phyloP scores from a whole-genome alignment of 2,888 invertebrate species.

The Eilema caniola region DNA sequence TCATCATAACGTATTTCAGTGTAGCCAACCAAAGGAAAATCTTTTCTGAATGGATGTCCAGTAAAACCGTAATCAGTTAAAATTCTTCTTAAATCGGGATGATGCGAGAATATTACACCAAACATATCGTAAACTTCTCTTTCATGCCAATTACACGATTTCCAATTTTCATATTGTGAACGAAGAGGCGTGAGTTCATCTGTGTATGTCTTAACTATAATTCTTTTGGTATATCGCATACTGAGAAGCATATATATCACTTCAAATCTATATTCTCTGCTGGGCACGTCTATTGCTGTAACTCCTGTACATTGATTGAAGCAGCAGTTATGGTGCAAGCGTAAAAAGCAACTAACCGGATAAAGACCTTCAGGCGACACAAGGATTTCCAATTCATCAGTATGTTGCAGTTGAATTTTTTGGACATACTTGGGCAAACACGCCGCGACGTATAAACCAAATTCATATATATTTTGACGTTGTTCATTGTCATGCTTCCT shows the following conservation, averaged over 20 bases:
- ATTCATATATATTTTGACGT: constrained; percentile 75
- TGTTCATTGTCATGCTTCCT: constrained; percentile 68
- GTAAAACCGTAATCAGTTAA: constrained; percentile 80
- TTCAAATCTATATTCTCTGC: constrained; percentile 74
- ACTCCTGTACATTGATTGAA: constrained; percentile 68
- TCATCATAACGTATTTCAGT: constrained; percentile 80
- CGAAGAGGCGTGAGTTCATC: constrained; percentile 77
- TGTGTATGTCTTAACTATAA: constrained; percentile 75
- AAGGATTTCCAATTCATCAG: constrained; percentile 74
- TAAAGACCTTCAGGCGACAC: constrained; percentile 74
- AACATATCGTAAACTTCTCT: constrained; percentile 81
- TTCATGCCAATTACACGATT: constrained; percentile 65
- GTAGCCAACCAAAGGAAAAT: constrained; percentile 78
- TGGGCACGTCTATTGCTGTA: constrained; percentile 78
- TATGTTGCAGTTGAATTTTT: constrained; percentile 76
- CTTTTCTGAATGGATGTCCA: constrained; percentile 81
- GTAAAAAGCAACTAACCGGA: constrained; percentile 71
- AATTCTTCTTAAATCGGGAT: constrained; percentile 78
- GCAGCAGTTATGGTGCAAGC: constrained; percentile 75
- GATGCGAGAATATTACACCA: constrained; percentile 76
- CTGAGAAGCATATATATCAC: constrained; percentile 71
- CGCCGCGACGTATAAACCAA: constrained; percentile 77
- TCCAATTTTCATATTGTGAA: constrained; percentile 70
- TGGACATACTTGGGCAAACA: constrained; percentile 81
- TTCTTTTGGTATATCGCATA: constrained; percentile 65